Percentiles rank a stretch among this genome's conserved stretches.
Evolutionary conservation across 2,113 vertebrate species (phyloP).

Genomic region (Grus americana): DNA sequence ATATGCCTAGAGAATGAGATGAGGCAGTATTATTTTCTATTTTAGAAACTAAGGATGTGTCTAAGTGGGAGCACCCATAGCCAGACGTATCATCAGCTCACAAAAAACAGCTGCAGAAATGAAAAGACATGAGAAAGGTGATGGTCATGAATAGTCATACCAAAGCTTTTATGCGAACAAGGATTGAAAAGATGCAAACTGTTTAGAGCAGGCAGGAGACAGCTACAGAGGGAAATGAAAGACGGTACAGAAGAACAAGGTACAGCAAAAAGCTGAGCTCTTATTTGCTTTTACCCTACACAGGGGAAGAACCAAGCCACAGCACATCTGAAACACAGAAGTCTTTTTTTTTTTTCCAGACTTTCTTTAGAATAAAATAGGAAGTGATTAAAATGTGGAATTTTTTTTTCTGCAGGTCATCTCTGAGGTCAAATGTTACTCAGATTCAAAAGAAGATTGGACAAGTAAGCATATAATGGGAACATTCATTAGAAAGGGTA

Average conservation of each 20-base stretch:
- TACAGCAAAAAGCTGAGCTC: not conserved
- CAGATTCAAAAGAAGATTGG: not conserved
- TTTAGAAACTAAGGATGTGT: not conserved
- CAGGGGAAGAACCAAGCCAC: not conserved
- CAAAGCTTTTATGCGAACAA: not conserved
- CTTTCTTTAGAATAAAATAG: slow-evolving; percentile 17
- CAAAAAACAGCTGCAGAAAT: not conserved
- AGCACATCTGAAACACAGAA: not conserved
- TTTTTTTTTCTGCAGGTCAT: not conserved
- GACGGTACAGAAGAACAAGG: not conserved
- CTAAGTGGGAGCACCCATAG: not conserved
- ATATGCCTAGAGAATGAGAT: not conserved
- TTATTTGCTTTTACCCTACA: not conserved
- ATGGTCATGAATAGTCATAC: not conserved
- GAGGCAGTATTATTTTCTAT: not conserved
- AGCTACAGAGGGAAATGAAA: not conserved
- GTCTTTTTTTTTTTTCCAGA: not conserved
- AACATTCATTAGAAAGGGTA: slow-evolving; percentile 6
- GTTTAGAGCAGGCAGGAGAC: slow-evolving; percentile 4
- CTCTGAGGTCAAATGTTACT: not conserved
- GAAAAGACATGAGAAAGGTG: not conserved
- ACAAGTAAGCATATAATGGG: slow-evolving; percentile 9
- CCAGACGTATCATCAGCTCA: not conserved
- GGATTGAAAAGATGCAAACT: not conserved
- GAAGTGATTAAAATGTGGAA: not conserved